Evolutionary conservation across 1,140 invertebrate genomes (phyloP).

Genomic region (Trypoxylus dichotomus): DNA sequence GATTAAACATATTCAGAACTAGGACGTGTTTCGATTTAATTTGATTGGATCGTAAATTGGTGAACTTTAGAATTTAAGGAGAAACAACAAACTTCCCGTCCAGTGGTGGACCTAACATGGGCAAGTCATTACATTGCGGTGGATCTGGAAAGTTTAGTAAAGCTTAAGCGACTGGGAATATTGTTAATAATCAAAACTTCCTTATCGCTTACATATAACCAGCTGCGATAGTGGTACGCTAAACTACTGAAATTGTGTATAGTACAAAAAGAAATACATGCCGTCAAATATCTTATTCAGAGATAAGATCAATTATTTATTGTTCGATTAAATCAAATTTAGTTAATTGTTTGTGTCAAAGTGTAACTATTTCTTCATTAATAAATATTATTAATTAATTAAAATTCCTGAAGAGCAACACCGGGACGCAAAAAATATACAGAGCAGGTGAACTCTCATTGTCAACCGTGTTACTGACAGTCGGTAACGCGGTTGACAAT

Average conservation of each 20-base stretch:
- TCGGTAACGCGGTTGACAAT: too few species aligned
- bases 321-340: too few species aligned
- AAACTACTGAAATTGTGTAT: neutral
- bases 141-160: neutral
- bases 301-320: neutral
- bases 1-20: conserved; percentile 24
- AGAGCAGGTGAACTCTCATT: too few species aligned
- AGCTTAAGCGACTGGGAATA: neutral
- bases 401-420: too few species aligned
- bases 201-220: neutral
- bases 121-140: neutral
- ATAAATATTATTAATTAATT: too few species aligned
- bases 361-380: too few species aligned
- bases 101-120: neutral
- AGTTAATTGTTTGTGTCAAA: too few species aligned
- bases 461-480: too few species aligned
- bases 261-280: neutral
- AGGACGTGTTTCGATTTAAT: conserved; percentile 27
- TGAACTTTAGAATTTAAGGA: conserved; percentile 5
- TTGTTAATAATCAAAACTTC: neutral
- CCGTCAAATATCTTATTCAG: neutral
- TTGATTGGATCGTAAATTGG: conserved; percentile 28
- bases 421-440: too few species aligned
- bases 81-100: conserved; percentile 8
- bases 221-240: neutral